phyloP scores from a whole-genome alignment of 1,140 invertebrate species.

The Pseudomyrmex flavicornis region DNA sequence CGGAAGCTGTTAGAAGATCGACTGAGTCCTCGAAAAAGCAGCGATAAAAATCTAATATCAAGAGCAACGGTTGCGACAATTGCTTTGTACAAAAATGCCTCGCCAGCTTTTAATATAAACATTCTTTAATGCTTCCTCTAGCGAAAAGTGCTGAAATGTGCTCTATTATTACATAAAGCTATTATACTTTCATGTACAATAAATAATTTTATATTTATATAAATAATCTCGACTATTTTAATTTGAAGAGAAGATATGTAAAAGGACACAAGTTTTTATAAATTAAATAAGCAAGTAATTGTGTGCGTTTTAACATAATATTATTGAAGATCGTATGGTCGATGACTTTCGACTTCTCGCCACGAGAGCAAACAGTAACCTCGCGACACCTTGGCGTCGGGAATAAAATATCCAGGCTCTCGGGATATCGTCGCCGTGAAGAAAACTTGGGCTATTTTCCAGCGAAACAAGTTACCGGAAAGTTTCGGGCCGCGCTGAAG shows the following conservation, averaged over 20 bases:
- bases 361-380: slow-evolving; percentile 26
- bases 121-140: no score
- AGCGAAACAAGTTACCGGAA: slow-evolving; percentile 61
- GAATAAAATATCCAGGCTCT: slow-evolving; percentile 56
- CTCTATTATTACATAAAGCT: no score
- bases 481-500: slow-evolving; percentile 44
- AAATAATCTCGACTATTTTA: no score
- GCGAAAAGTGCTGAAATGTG: no score
- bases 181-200: no score
- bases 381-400: slow-evolving; percentile 72
- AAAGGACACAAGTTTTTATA: background rate
- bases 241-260: no score
- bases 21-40: background rate
- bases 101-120: no score
- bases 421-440: slow-evolving; percentile 55
- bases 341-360: background rate
- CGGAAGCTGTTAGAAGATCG: slow-evolving; percentile 24
- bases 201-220: no score
- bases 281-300: background rate
- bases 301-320: background rate
- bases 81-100: background rate
- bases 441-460: slow-evolving; percentile 63
- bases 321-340: background rate
- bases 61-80: background rate
- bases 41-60: slow-evolving; percentile 1